phyloP scores from a whole-genome alignment of 2,113 vertebrate genomes.

The Tenrec ecaudatus region DNA sequence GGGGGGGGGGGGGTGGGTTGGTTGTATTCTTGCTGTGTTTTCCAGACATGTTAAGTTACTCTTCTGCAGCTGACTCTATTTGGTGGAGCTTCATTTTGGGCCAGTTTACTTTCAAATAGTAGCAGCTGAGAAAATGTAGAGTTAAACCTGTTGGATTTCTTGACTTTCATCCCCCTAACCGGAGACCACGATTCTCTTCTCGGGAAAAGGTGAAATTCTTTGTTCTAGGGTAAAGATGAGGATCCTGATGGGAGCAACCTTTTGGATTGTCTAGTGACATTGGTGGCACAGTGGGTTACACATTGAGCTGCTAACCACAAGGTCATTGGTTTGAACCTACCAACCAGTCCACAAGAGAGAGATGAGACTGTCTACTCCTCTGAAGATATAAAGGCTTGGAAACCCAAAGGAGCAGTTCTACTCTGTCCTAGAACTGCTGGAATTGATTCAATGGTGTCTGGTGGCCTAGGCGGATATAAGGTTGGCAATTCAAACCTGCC shows the following conservation, averaged over 20 bases:
- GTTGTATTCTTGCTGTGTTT: not conserved
- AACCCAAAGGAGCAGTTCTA: too few species aligned
- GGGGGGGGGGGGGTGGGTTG: not conserved
- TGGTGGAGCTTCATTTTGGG: not conserved
- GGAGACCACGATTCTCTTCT: not conserved
- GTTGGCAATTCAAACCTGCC: too few species aligned
- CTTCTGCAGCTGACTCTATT: rapidly evolving
- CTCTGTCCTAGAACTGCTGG: too few species aligned
- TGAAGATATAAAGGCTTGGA: too few species aligned
- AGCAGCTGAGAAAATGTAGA: not conserved
- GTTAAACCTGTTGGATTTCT: not conserved
- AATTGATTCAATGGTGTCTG: too few species aligned
- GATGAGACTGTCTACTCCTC: too few species aligned
- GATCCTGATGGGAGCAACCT: rapidly evolving
- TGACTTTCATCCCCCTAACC: not conserved
- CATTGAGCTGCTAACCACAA: too few species aligned
- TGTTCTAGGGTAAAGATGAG: not conserved
- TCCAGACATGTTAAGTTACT: not conserved
- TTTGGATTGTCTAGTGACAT: not conserved
- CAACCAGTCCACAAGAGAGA: too few species aligned
- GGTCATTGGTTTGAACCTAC: too few species aligned
- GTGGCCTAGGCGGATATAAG: too few species aligned
- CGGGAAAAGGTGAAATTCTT: not conserved
- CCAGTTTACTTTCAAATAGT: not conserved
- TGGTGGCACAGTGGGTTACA: too few species aligned